These are phyloP conservation scores for Saccopteryx leptura DNA, from an alignment of 2,113 vertebrate species.

Conservation along the genomic window DNA sequence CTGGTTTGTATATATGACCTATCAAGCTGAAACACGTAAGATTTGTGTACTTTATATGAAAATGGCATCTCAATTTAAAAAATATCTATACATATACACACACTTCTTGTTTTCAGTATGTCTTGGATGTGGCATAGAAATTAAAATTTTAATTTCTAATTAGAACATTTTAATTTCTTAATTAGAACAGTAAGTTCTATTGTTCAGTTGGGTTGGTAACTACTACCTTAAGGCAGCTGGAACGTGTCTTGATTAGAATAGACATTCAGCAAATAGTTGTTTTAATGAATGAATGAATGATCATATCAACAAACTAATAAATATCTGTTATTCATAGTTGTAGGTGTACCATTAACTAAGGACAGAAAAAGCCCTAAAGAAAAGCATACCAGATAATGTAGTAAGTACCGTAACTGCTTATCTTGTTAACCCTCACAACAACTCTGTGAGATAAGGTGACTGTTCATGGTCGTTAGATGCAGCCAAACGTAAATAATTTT, in stretches of 20 bases:
- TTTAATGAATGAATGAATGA: conserved; percentile 16
- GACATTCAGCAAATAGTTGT: neutral
- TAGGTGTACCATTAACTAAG: neutral
- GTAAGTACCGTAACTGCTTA: neutral
- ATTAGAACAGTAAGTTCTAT: neutral
- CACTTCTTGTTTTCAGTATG: neutral
- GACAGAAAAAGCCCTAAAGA: neutral
- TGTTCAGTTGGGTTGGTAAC: neutral
- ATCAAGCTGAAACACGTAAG: neutral
- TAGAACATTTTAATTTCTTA: no score
- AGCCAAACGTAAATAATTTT: neutral
- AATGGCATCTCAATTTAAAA: neutral
- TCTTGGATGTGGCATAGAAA: neutral
- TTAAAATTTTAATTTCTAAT: neutral
- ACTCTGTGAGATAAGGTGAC: neutral
- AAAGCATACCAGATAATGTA: neutral
- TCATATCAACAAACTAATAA: neutral
- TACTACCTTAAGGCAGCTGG: neutral
- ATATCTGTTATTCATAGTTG: neutral
- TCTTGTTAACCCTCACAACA: neutral
- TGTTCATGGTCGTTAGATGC: neutral
- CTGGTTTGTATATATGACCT: neutral
- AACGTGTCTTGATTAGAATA: neutral
- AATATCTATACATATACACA: neutral
- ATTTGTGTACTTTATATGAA: conserved; percentile 53